Percentiles rank a stretch among this genome's conserved stretches.
These are phyloP conservation scores for Himalopsyche japonica DNA, from an alignment of 2,888 invertebrate genomes.

Conservation along the genomic window DNA sequence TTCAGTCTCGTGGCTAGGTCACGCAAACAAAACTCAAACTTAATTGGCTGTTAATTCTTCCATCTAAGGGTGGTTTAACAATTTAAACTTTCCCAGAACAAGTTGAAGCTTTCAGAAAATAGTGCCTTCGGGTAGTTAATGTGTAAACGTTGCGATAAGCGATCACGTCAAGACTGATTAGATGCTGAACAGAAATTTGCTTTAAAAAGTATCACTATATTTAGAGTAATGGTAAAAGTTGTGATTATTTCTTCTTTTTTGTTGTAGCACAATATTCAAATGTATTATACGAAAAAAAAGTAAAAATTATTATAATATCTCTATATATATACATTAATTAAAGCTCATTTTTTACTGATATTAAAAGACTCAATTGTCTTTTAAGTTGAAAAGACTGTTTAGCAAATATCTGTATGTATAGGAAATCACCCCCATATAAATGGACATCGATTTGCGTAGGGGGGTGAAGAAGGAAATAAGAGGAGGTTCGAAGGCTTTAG, in stretches of 20 bases:
- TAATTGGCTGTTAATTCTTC: constrained; percentile 33
- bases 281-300: too few species aligned
- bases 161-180: not conserved
- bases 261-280: too few species aligned
- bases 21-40: constrained; percentile 27
- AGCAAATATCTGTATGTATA: not conserved
- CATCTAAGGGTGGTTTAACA: constrained; percentile 29
- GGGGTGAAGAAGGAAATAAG: not conserved
- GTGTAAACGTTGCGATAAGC: not conserved
- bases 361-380: too few species aligned
- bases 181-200: not conserved
- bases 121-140: not conserved
- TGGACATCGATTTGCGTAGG: not conserved
- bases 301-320: too few species aligned
- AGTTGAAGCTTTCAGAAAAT: not conserved
- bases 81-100: constrained; percentile 20
- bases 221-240: not conserved
- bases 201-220: not conserved
- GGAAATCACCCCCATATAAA: not conserved
- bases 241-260: too few species aligned
- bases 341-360: too few species aligned
- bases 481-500: not conserved
- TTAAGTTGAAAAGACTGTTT: not conserved
- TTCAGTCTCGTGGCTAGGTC: constrained; percentile 4
- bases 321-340: too few species aligned